Percentiles rank a stretch among this genome's conserved stretches.
Evolutionary conservation across 2,113 vertebrate genomes (phyloP).

Genomic region (Engystomops pustulosus): DNA sequence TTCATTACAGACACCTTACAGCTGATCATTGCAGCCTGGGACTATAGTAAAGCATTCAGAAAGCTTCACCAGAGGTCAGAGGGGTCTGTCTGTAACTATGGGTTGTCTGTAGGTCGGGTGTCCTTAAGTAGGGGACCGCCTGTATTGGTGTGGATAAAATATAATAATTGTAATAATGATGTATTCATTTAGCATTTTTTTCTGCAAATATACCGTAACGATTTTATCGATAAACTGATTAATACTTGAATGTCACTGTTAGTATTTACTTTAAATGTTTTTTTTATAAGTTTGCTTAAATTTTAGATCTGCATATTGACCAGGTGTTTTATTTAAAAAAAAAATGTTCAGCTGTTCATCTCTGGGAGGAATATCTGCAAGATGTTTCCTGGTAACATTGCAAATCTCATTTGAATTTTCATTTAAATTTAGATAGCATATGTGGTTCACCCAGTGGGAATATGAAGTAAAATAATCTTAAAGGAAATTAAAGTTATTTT

Average conservation of each 20-base stretch:
- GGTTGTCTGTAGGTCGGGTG: too few relatives aligned
- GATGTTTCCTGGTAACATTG: not conserved
- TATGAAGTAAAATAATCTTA: constrained; percentile 43
- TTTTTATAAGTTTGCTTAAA: constrained; percentile 17
- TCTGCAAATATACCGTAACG: not conserved
- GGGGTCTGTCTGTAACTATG: too few relatives aligned
- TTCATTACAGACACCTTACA: too few relatives aligned
- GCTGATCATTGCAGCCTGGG: too few relatives aligned
- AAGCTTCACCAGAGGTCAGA: too few relatives aligned
- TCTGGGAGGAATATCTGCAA: constrained; percentile 32
- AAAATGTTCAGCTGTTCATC: constrained; percentile 28
- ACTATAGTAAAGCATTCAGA: too few relatives aligned
- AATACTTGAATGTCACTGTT: not conserved
- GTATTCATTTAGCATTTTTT: too few relatives aligned
- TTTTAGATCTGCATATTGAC: constrained; percentile 36
- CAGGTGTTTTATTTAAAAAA: constrained; percentile 43
- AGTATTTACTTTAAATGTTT: constrained; percentile 18
- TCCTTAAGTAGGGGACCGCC: too few relatives aligned
- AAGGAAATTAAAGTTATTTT: constrained; percentile 49
- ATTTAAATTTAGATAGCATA: constrained; percentile 47
- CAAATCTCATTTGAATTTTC: constrained; percentile 46
- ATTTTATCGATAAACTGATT: not conserved
- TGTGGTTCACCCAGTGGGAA: constrained; percentile 44
- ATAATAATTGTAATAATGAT: too few relatives aligned
- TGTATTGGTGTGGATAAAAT: too few relatives aligned